A percentile compares a stretch with the other conserved stretches of the same genome.
Evolutionary conservation across 2,888 invertebrate genomes (phyloP).

Genomic region (Epiblema foenella): DNA sequence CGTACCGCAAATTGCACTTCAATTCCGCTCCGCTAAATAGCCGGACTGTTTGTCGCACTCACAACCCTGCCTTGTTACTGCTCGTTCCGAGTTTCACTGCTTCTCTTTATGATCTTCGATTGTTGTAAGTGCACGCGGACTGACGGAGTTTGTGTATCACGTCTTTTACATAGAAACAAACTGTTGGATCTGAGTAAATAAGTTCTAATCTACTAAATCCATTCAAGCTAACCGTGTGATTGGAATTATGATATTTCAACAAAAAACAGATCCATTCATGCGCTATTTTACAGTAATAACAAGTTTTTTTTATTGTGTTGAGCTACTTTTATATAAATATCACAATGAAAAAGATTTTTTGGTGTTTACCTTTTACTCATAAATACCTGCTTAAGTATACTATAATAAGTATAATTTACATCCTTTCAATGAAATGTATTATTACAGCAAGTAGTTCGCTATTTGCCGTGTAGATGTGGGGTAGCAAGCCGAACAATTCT

Average conservation of each 20-base stretch:
- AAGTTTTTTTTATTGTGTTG: neutral
- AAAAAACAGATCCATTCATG: neutral
- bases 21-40: slow-evolving; percentile 64
- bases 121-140: slow-evolving; percentile 9
- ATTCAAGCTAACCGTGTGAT: neutral
- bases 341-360: neutral
- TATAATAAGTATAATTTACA: neutral
- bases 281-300: no score
- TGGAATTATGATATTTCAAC: neutral
- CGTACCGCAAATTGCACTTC: slow-evolving; percentile 64
- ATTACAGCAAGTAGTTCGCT: neutral
- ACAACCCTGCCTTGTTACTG: slow-evolving; percentile 50
- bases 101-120: slow-evolving; percentile 29
- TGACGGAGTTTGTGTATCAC: neutral
- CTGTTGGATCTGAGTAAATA: neutral
- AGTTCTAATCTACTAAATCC: neutral
- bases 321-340: neutral
- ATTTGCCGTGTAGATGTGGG: neutral
- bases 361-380: neutral
- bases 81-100: slow-evolving; percentile 41
- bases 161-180: neutral
- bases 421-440: neutral
- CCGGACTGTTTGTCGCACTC: slow-evolving; percentile 65
- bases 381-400: neutral
- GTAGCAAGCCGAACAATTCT: slow-evolving; percentile 29